Percentiles rank a stretch among this genome's conserved stretches.
These are phyloP conservation scores for Molothrus ater DNA, from an alignment of 2,797 vertebrate species.

Conservation along the genomic window DNA sequence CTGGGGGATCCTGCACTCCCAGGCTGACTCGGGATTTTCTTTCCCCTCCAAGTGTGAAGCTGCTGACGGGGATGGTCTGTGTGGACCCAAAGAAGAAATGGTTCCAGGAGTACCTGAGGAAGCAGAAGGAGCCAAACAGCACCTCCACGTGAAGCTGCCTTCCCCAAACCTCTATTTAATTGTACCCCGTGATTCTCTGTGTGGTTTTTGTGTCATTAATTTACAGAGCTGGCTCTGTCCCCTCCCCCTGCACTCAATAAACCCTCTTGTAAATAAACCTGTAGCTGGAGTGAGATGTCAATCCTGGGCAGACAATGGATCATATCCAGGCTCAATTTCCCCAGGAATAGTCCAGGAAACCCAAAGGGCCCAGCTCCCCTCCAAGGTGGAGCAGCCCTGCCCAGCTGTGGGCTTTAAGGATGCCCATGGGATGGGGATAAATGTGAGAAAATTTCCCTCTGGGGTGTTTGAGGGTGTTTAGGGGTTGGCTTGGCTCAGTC, in stretches of 20 bases:
- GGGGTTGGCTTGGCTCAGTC: not conserved
- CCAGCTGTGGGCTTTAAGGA: not conserved
- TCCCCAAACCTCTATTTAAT: not conserved
- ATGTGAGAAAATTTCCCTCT: not conserved
- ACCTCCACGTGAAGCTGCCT: not conserved
- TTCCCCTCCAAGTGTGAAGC: not conserved
- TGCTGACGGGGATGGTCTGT: rapidly evolving
- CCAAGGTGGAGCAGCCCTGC: not conserved
- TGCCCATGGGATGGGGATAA: not conserved
- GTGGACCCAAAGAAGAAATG: rapidly evolving
- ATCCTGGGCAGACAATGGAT: not conserved
- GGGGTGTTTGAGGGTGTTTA: not conserved
- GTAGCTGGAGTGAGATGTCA: not conserved
- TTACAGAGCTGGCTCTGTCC: not conserved
- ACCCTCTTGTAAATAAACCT: not conserved
- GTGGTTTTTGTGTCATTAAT: rapidly evolving
- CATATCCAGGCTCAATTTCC: not conserved
- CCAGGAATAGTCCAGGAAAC: not conserved
- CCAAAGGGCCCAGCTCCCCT: not conserved
- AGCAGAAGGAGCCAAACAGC: rapidly evolving
- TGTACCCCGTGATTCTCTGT: rapidly evolving
- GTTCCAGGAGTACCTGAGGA: not conserved
- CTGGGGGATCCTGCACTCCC: not conserved
- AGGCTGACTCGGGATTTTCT: rapidly evolving
- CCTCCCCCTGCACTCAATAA: not conserved